Evolutionary conservation across 1,140 invertebrate species (phyloP).

Genomic region (Drosophila arawakana): DNA sequence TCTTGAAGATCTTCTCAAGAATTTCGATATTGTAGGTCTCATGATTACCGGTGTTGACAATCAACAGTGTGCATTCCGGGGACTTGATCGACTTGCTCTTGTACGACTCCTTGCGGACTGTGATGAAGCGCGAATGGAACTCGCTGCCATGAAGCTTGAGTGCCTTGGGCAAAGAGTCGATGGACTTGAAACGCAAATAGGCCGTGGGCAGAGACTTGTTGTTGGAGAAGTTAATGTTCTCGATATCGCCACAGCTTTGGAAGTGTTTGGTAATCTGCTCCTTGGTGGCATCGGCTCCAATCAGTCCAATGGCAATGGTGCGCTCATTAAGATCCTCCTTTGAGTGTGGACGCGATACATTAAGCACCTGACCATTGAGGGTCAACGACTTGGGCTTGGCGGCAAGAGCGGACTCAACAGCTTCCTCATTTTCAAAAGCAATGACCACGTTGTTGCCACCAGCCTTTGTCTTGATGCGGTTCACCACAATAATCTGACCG

Average conservation of each 20-base stretch:
- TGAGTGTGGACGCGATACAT: background rate
- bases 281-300: slow-evolving; percentile 43
- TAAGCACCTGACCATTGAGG: slow-evolving; percentile 28
- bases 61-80: slow-evolving; percentile 37
- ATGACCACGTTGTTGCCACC: slow-evolving; percentile 35
- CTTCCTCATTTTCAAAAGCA: slow-evolving; percentile 52
- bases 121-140: slow-evolving; percentile 57
- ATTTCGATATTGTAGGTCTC: slow-evolving; percentile 34
- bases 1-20: slow-evolving; percentile 63
- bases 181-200: slow-evolving; percentile 48
- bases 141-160: slow-evolving; percentile 58
- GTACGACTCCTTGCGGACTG: slow-evolving; percentile 24
- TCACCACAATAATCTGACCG: slow-evolving; percentile 44
- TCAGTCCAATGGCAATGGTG: slow-evolving; percentile 49
- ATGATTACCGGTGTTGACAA: slow-evolving; percentile 49
- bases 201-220: slow-evolving; percentile 39
- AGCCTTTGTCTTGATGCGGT: slow-evolving; percentile 29
- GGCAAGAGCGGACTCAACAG: slow-evolving; percentile 49
- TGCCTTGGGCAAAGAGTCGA: slow-evolving; percentile 24
- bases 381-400: slow-evolving; percentile 58
- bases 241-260: slow-evolving; percentile 55
- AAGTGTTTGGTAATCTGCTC: slow-evolving; percentile 50
- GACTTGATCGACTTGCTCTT: slow-evolving; percentile 9
- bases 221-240: slow-evolving; percentile 24
- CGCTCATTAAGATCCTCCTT: slow-evolving; percentile 20